Conservation (phyloP, 1,140 invertebrate species). For the Cardiocondyla obscurior region DNA sequence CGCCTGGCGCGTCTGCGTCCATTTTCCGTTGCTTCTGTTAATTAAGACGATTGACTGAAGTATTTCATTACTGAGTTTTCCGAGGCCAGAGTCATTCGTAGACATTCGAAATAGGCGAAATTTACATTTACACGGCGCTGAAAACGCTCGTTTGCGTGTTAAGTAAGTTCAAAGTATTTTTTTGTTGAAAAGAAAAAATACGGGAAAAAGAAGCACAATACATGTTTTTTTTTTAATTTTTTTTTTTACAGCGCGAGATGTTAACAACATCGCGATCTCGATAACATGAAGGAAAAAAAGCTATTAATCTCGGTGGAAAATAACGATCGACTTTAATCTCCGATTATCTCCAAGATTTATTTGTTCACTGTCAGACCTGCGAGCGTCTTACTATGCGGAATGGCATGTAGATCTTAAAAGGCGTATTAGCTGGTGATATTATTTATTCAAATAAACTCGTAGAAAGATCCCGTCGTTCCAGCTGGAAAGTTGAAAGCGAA, state of each 20-base stretch:
- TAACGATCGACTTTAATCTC: background rate
- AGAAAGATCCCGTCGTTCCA: background rate
- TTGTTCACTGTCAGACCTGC: background rate
- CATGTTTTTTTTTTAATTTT: too few species aligned
- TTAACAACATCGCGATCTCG: background rate
- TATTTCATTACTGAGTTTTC: background rate
- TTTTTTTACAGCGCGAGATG: too few species aligned
- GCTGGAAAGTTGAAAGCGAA: background rate
- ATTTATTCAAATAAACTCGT: too few species aligned
- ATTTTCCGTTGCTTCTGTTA: background rate
- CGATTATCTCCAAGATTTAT: background rate
- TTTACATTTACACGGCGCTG: background rate
- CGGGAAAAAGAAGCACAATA: background rate
- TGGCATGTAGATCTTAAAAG: background rate
- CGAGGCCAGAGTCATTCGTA: background rate
- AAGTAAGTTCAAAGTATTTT: constrained; percentile 12
- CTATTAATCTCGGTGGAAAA: background rate
- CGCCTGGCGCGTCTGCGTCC: too few species aligned
- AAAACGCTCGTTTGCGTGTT: background rate
- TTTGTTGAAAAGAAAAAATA: background rate
- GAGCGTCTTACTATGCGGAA: background rate
- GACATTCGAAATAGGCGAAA: background rate
- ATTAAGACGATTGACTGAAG: background rate
- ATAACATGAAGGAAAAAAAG: background rate
- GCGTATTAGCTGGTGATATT: background rate